A percentile compares a stretch with the other conserved stretches of the same genome.
phyloP scores from a whole-genome alignment of 1,140 invertebrate genomes.

The Microplitis demolitor region DNA sequence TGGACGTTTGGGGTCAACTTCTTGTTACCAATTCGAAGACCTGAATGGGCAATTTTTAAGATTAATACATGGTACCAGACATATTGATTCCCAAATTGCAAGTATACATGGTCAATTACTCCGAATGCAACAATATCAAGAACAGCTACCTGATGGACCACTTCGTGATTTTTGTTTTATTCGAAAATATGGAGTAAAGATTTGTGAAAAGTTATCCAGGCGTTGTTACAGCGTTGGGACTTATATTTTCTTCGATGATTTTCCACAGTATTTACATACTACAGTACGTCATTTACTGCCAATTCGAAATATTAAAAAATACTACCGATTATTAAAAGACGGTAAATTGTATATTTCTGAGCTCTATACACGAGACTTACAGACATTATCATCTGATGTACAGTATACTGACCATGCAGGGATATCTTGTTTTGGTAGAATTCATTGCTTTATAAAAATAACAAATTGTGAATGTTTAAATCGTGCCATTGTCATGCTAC shows the following conservation, averaged over 20 bases:
- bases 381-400: too few relatives aligned
- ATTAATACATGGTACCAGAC: slow-evolving; percentile 32
- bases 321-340: neutral
- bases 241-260: slow-evolving; percentile 16
- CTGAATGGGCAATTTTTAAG: slow-evolving; percentile 36
- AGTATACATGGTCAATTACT: slow-evolving; percentile 28
- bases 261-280: neutral
- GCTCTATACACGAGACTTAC: neutral
- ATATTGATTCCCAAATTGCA: slow-evolving; percentile 35
- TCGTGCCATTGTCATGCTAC: too few relatives aligned
- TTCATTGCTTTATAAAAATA: neutral
- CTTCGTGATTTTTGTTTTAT: slow-evolving; percentile 22
- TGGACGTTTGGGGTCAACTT: slow-evolving; percentile 30
- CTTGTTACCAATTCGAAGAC: slow-evolving; percentile 34
- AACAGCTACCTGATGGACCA: slow-evolving; percentile 21
- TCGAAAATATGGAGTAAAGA: slow-evolving; percentile 26
- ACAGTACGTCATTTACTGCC: neutral
- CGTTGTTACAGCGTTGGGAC: slow-evolving; percentile 30
- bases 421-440: too few relatives aligned
- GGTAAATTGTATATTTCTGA: neutral
- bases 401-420: too few relatives aligned
- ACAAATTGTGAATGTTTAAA: neutral
- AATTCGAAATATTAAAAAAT: neutral
- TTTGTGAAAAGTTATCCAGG: slow-evolving; percentile 16
- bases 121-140: slow-evolving; percentile 25